Evolutionary conservation across 2,113 vertebrate genomes (phyloP).

Genomic region (Zosterops lateralis): DNA sequence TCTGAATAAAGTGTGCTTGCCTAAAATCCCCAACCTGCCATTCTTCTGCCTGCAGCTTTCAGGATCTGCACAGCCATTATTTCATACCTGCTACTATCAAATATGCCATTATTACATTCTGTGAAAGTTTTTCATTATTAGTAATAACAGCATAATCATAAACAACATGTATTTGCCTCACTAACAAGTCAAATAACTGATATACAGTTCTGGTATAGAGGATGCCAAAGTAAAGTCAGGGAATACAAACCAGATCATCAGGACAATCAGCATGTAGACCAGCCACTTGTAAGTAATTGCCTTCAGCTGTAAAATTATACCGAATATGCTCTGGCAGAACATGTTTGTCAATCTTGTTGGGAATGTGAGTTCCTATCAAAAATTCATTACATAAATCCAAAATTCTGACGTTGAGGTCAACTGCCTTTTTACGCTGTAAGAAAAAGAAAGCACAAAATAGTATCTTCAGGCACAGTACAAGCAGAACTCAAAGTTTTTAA

Average conservation of each 20-base stretch:
- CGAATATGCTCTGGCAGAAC: conserved; percentile 84
- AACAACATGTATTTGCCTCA: not conserved
- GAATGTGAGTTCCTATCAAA: conserved; percentile 83
- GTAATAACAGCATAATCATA: not conserved
- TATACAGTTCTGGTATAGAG: not conserved
- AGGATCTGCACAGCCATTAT: not conserved
- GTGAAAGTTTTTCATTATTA: not conserved
- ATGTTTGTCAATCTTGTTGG: conserved; percentile 85
- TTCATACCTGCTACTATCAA: not conserved
- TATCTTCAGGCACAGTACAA: not conserved
- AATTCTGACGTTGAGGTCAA: conserved; percentile 87
- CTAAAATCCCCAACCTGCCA: not conserved
- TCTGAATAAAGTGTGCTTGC: not conserved
- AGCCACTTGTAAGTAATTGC: conserved; percentile 80
- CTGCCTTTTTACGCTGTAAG: conserved; percentile 85
- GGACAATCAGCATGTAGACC: conserved; percentile 87
- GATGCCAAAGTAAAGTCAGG: not conserved
- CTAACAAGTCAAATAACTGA: not conserved
- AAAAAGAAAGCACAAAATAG: not conserved
- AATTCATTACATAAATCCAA: conserved; percentile 90
- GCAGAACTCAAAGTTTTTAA: not conserved
- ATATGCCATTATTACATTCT: not conserved
- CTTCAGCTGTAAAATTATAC: conserved; percentile 80
- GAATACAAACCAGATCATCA: conserved; percentile 83
- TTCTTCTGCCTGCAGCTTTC: not conserved